Evolutionary conservation across 2,113 vertebrate species (phyloP).

Genomic region (Butorides virescens): DNA sequence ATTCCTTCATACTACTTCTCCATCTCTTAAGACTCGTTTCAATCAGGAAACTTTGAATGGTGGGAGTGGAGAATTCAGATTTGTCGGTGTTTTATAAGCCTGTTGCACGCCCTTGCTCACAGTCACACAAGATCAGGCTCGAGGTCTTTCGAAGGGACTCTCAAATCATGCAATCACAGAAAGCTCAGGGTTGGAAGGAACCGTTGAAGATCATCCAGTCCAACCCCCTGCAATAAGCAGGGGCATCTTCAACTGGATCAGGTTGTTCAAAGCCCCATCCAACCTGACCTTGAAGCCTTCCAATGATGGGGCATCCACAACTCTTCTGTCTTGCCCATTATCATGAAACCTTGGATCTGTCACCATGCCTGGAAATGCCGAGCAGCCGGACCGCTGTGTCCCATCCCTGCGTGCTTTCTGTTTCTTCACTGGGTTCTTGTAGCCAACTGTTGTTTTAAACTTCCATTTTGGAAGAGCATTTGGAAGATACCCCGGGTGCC

Average conservation of each 20-base stretch:
- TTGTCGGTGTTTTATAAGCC: neutral
- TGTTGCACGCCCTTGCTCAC: neutral
- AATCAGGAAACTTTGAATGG: neutral
- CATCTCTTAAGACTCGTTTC: neutral
- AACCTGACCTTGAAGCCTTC: neutral
- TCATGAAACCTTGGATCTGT: neutral
- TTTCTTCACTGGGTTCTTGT: neutral
- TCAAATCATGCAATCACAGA: neutral
- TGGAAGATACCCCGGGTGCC: neutral
- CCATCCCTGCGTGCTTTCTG: neutral
- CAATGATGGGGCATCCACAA: neutral
- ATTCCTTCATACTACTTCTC: neutral
- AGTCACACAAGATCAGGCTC: neutral
- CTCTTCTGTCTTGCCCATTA: neutral
- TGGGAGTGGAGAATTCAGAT: neutral
- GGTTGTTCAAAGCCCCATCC: neutral
- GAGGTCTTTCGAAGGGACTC: neutral
- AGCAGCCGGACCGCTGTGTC: neutral
- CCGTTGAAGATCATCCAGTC: neutral
- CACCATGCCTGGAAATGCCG: neutral
- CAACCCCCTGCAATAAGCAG: neutral
- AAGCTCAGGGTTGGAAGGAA: neutral
- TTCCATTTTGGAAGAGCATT: neutral
- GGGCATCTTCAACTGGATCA: neutral
- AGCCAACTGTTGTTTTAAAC: neutral